These are phyloP conservation scores for Baryphthengus martii DNA, from an alignment of 2,113 vertebrate genomes.

Conservation along the genomic window DNA sequence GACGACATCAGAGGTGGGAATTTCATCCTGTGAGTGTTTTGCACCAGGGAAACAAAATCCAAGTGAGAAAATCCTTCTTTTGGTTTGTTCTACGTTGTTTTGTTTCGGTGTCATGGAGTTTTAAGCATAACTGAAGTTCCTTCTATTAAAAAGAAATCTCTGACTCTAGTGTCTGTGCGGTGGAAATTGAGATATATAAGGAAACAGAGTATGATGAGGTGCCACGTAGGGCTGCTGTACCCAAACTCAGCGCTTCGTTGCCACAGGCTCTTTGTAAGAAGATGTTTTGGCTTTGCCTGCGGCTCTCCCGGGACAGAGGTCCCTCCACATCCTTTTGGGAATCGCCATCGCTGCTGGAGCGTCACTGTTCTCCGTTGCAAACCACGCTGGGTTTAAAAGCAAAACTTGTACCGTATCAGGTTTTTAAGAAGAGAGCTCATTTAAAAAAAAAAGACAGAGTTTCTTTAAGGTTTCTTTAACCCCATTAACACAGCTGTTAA, in stretches of 20 bases:
- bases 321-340: accelerated
- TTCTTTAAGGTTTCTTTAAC: slow-evolving; percentile 66
- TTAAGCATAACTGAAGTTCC: neutral
- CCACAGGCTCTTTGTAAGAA: neutral
- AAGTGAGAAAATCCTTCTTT: neutral
- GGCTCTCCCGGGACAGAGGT: neutral
- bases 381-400: neutral
- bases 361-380: neutral
- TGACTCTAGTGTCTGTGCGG: accelerated
- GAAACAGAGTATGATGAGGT: neutral
- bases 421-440: slow-evolving; percentile 28
- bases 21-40: accelerated
- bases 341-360: neutral
- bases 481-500: slow-evolving; percentile 62
- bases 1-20: neutral
- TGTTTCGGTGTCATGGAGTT: neutral
- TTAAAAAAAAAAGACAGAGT: slow-evolving; percentile 58
- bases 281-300: neutral
- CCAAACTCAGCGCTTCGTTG: neutral
- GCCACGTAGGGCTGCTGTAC: accelerated
- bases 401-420: neutral
- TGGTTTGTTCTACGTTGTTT: accelerated
- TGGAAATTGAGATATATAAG: neutral
- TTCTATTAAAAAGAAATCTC: neutral
- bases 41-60: neutral